These are phyloP conservation scores for Neosilurus mollespiculum DNA, from an alignment of 2,797 vertebrate species.

Conservation along the genomic window DNA sequence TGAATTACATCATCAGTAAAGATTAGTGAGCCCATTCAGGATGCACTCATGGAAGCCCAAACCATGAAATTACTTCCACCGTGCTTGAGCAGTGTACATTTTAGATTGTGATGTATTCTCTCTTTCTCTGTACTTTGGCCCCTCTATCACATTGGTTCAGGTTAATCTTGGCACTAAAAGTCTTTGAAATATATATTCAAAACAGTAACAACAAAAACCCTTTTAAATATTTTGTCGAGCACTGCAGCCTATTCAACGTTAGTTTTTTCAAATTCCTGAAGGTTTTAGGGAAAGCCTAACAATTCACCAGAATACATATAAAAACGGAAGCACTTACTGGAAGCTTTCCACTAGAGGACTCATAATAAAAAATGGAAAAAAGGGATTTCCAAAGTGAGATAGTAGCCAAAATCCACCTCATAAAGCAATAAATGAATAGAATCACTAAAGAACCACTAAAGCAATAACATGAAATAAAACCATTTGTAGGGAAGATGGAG, in stretches of 20 bases:
- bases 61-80: not conserved
- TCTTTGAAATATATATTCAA: not conserved
- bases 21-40: not conserved
- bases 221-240: not conserved
- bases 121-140: not conserved
- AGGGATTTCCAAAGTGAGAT: not conserved
- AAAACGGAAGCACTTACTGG: not conserved
- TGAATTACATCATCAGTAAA: not conserved
- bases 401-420: not conserved
- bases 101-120: not conserved
- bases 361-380: not conserved
- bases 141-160: no score
- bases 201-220: not conserved
- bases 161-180: not conserved
- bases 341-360: not conserved
- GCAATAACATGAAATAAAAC: not conserved
- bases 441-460: slow-evolving; percentile 1
- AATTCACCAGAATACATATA: not conserved
- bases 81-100: not conserved
- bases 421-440: not conserved
- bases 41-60: not conserved
- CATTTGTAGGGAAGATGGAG: not conserved
- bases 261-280: not conserved
- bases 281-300: not conserved
- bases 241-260: not conserved